Percentiles rank a stretch among this genome's conserved stretches.
Evolutionary conservation across 2,797 vertebrate species (phyloP).

Genomic region (Mus minutoides): DNA sequence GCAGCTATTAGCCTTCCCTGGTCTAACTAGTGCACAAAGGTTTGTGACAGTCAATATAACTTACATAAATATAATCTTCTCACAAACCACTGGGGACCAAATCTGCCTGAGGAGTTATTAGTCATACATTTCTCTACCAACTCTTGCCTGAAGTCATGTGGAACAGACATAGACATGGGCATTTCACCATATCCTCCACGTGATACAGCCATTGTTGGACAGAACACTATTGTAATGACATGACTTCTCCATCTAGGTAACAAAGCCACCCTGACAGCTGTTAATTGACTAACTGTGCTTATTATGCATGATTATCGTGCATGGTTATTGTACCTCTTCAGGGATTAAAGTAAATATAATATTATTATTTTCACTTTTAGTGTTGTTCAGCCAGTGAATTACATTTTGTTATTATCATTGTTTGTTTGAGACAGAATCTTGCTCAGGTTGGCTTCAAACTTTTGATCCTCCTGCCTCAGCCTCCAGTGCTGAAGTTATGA

Average conservation of each 20-base stretch:
- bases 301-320: background rate
- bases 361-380: constrained; percentile 2
- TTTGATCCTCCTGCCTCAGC: background rate
- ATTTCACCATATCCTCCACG: background rate
- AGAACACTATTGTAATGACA: background rate
- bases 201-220: background rate
- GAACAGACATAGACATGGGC: background rate
- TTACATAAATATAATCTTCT: background rate
- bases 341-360: background rate
- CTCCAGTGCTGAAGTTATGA: background rate
- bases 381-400: constrained; percentile 30
- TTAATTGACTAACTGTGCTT: background rate
- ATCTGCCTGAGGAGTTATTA: background rate
- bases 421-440: background rate
- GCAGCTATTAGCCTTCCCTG: background rate
- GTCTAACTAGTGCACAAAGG: background rate
- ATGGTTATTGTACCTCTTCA: background rate
- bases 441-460: background rate
- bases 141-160: background rate
- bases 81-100: background rate
- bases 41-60: background rate
- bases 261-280: background rate
- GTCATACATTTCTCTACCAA: background rate
- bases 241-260: background rate
- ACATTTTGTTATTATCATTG: background rate